Conservation (phyloP, 2,113 vertebrate species). For the rabbit (Oryctolagus cuniculus) region DNA sequence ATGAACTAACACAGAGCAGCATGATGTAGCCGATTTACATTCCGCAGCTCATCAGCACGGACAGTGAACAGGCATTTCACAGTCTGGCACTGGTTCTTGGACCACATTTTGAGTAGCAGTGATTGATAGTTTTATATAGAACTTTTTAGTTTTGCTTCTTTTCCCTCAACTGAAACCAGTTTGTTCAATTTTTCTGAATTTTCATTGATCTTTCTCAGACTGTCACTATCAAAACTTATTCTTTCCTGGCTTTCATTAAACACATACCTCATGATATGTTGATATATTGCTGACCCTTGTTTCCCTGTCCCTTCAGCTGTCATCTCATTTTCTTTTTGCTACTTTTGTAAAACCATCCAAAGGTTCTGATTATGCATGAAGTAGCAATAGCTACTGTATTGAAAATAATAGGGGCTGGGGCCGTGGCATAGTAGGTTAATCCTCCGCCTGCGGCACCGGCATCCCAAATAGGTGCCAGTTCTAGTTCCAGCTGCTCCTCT, state of each 20-base stretch:
- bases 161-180: background rate
- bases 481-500: too few relatives aligned
- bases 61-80: background rate
- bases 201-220: background rate
- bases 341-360: background rate
- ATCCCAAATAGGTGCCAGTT: too few relatives aligned
- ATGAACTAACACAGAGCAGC: background rate
- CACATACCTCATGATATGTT: background rate
- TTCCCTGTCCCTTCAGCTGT: background rate
- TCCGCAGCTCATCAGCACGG: background rate
- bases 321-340: background rate
- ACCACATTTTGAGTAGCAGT: background rate
- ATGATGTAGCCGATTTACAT: background rate
- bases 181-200: background rate
- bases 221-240: background rate
- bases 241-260: background rate
- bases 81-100: background rate
- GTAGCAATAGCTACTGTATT: background rate
- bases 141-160: background rate
- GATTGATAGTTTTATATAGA: background rate
- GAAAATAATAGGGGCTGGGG: background rate
- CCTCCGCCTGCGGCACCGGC: too few relatives aligned
- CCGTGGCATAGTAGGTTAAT: too few relatives aligned
- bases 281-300: background rate
- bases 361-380: constrained; percentile 1